Conservation (phyloP, 1,140 invertebrate species). For the Phymastichus coffea region DNA sequence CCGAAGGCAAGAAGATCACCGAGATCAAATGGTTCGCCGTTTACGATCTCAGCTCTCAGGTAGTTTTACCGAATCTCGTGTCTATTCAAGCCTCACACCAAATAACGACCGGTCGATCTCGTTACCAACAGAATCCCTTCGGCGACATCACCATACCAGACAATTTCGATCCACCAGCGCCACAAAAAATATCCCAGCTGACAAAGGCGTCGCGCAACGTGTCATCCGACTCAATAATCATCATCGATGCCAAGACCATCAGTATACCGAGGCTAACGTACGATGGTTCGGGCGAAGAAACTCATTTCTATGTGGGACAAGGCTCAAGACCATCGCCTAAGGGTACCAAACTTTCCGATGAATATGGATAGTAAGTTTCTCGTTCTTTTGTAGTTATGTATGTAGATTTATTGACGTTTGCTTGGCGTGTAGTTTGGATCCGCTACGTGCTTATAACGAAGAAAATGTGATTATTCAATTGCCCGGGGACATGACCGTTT, state of each 20-base stretch:
- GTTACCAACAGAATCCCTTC: constrained; percentile 78
- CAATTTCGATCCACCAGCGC: constrained; percentile 83
- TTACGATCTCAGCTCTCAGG: constrained; percentile 81
- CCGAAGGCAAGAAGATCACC: constrained; percentile 83
- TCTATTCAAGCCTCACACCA: too few species aligned
- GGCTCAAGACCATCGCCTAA: constrained; percentile 82
- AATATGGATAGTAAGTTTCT: constrained; percentile 87
- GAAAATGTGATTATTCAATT: constrained; percentile 76
- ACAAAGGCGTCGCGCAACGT: constrained; percentile 68
- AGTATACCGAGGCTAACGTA: constrained; percentile 75
- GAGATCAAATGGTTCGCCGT: constrained; percentile 90
- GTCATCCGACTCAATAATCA: constrained; percentile 70
- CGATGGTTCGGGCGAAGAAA: constrained; percentile 72
- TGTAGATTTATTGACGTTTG: neutral
- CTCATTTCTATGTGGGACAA: constrained; percentile 86
- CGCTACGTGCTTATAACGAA: constrained; percentile 68
- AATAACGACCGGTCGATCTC: neutral
- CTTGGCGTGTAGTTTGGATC: constrained; percentile 62
- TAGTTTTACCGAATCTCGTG: too few species aligned
- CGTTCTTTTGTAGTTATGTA: neutral
- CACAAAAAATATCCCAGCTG: constrained; percentile 71
- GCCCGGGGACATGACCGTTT: constrained; percentile 81
- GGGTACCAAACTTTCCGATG: constrained; percentile 82
- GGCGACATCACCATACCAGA: constrained; percentile 90
- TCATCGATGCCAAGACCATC: constrained; percentile 82